Base-by-base conservation (phyloP, 2,888 invertebrate species). In the Exocentrus adspersus region DNA sequence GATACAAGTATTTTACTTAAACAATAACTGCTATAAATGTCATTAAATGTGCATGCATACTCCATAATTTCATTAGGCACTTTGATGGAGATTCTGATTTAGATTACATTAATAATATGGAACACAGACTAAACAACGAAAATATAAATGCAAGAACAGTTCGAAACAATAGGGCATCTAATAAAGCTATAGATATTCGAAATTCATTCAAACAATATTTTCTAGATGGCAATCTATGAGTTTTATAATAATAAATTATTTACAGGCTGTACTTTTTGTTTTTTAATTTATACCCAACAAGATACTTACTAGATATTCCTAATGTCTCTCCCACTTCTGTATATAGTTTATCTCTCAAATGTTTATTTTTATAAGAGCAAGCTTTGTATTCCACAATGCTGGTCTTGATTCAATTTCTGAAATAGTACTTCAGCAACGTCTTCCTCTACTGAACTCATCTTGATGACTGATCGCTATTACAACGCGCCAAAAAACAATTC, bases 301-400 rank as follows among this genome's bases (percentile, higher is more conserved):
- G n/a, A 46, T 48, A 48, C 24, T 48, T 48, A 48, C 24, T 14
- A 3, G 12, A 24, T 7, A 48, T 48, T 2, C 14, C 48, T 5
- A 24, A 48, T 14, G 16, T 28, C n/a, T 12, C 28, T 20, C 12
- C 28, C 16, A 48, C 48, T 48, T 48, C 24, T 1, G 48, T 14
- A 24, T 28, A 48, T 24, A 48, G 48, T 14, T 5, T 20, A 1
- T 60, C 51, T n/a, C 72, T 81, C 73, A 71, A n/a, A 24, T 14
- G 14, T 30, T 21, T 53, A 48, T 60, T 64, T 50, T 60, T 64
- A 50, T 53, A 51, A 48, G 71, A 80, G 69, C 10, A n/a, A 57
- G 28, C 21, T 54, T 41, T 51, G 41, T 48, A 24, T 48, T 52
- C 64, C 64, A 60, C 14, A 46, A 16, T 16, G 43, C 37, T 30